These are phyloP conservation scores for Leucoraja erinaceus DNA, from an alignment of 2,113 vertebrate genomes.

Conservation along the genomic window DNA sequence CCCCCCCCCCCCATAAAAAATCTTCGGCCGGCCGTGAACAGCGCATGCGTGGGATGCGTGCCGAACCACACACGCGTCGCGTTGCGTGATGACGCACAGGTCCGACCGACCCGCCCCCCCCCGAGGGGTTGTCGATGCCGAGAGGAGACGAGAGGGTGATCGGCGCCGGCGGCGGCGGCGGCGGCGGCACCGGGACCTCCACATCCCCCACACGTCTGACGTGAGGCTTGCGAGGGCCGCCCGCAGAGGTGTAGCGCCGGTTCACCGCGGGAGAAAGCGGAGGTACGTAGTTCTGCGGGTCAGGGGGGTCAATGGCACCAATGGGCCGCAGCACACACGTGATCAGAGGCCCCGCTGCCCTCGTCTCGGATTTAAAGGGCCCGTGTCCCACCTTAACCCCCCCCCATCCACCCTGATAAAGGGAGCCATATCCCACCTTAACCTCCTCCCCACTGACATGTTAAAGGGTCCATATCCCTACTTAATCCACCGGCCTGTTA, in stretches of 20 bases:
- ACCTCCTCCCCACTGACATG: too few relatives aligned
- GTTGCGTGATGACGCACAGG: neutral
- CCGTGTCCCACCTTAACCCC: neutral
- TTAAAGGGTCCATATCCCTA: too few relatives aligned
- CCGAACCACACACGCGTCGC: neutral
- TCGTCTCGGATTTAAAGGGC: too few relatives aligned
- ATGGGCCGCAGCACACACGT: neutral
- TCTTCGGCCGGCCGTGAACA: neutral
- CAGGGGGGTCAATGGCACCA: neutral
- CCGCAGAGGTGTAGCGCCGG: neutral
- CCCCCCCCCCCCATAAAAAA: too few relatives aligned
- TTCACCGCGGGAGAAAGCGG: neutral
- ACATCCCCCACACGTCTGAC: neutral
- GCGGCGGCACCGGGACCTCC: too few relatives aligned
- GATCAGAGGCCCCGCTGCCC: neutral
- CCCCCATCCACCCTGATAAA: too few relatives aligned
- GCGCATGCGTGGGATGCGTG: constrained; percentile 16
- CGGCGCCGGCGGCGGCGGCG: neutral
- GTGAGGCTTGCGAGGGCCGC: neutral
- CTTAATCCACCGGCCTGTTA: too few relatives aligned
- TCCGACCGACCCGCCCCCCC: neutral
- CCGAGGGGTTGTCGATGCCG: neutral
- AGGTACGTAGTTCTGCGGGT: neutral
- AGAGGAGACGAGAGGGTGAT: neutral
- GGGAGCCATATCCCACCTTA: too few relatives aligned